These are phyloP conservation scores for Epirrhoe alternata DNA, from an alignment of 2,888 invertebrate genomes.

Conservation along the genomic window DNA sequence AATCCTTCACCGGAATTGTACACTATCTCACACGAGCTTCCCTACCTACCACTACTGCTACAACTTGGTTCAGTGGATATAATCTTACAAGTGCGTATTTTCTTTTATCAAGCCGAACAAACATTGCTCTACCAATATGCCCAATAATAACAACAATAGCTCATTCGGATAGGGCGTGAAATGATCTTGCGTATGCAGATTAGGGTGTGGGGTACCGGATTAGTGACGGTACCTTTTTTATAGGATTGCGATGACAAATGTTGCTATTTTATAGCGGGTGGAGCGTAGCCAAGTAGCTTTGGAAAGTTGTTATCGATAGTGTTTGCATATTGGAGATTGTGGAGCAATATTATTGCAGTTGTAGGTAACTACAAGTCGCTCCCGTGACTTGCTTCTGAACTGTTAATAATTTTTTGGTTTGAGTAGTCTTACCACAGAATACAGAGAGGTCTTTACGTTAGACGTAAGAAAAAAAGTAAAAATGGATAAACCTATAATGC, in stretches of 20 bases:
- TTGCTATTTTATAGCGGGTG: slow-evolving; percentile 75
- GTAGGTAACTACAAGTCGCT: too few relatives aligned
- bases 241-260: slow-evolving; percentile 84
- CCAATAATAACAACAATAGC: slow-evolving; percentile 61
- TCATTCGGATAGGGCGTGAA: slow-evolving; percentile 77
- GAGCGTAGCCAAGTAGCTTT: slow-evolving; percentile 77
- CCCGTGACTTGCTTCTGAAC: too few relatives aligned
- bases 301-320: slow-evolving; percentile 32
- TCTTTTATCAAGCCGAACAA: neutral
- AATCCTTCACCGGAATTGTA: too few relatives aligned
- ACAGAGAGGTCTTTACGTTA: too few relatives aligned
- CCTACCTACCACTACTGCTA: too few relatives aligned
- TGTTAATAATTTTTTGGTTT: too few relatives aligned
- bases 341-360: neutral
- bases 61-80: neutral
- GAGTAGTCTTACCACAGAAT: too few relatives aligned
- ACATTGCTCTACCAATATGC: slow-evolving; percentile 27
- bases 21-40: too few relatives aligned
- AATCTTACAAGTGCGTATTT: neutral
- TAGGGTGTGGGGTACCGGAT: slow-evolving; percentile 71
- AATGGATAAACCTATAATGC: too few relatives aligned
- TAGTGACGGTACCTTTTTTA: slow-evolving; percentile 83
- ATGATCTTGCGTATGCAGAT: slow-evolving; percentile 84
- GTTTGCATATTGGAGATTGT: slow-evolving; percentile 16
- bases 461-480: too few relatives aligned